Evolutionary conservation across 1,140 invertebrate genomes (phyloP).

Genomic region (Brachionus manjavacas): DNA sequence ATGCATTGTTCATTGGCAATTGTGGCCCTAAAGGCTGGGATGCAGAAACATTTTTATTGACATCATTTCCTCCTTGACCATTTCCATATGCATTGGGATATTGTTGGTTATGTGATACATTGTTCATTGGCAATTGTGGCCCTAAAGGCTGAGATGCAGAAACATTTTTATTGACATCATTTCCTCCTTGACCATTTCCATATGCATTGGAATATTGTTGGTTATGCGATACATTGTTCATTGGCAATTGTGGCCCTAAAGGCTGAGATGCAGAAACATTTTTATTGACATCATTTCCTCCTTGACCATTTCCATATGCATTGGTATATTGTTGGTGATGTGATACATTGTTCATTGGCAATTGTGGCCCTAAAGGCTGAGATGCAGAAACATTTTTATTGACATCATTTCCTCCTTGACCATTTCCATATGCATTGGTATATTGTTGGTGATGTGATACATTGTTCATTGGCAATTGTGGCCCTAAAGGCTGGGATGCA

Average conservation of each 20-base stretch:
- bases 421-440: not conserved
- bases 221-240: not conserved
- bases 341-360: not conserved
- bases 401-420: not conserved
- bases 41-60: not conserved
- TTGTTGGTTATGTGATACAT: not conserved
- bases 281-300: not conserved
- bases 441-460: not conserved
- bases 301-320: not conserved
- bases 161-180: not conserved
- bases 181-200: not conserved
- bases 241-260: not conserved
- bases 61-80: not conserved
- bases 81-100: not conserved
- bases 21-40: not conserved
- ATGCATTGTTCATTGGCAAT: not conserved
- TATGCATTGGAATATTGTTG: not conserved
- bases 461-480: not conserved
- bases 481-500: not conserved
- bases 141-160: not conserved
- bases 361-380: not conserved
- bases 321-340: not conserved
- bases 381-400: not conserved
- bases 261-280: not conserved
- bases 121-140: not conserved